A percentile compares a stretch with the other conserved stretches of the same genome.
phyloP scores from a whole-genome alignment of 2,113 vertebrate species.

The Sus scrofa region T2T-Sscrofa CM000812.6:140543001-140543500 shows the following conservation, averaged over 20 bases:
- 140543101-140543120: no score
- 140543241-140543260: background rate
- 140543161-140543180: no score
- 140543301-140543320: constrained; percentile 97
- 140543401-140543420: constrained; percentile 66
- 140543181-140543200: background rate
- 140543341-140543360: constrained; percentile 98
- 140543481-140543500: background rate
- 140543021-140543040: no score
- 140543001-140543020: no score
- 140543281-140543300: constrained; percentile 88
- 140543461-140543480: background rate
- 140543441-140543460: constrained; percentile 46
- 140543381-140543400: constrained; percentile 95
- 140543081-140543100: no score
- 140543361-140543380: constrained; percentile 98
- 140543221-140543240: background rate
- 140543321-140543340: constrained; percentile 97
- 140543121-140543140: no score
- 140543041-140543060: no score
- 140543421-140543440: background rate
- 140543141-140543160: no score
- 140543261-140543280: background rate
- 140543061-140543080: no score
- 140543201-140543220: background rate